A percentile compares a stretch with the other conserved stretches of the same genome.
Evolutionary conservation across 2,888 invertebrate genomes (phyloP).

Genomic region (Papilio elwesi): DNA sequence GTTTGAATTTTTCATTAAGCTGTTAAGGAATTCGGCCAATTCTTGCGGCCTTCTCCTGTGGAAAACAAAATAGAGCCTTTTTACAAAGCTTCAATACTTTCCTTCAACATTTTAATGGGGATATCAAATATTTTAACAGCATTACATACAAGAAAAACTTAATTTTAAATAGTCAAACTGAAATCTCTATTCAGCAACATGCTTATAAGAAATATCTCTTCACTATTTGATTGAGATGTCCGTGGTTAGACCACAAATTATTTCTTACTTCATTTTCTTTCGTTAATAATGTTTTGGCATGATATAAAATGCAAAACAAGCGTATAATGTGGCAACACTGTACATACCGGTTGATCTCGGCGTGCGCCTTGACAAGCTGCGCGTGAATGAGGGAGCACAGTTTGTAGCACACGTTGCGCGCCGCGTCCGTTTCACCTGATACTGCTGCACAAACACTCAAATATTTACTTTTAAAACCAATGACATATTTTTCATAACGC

Average conservation of each 20-base stretch:
- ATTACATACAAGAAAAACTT: neutral
- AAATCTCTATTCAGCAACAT: neutral
- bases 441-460: neutral
- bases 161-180: neutral
- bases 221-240: too few species aligned
- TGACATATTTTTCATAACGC: too few species aligned
- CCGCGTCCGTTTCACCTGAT: conserved; percentile 58
- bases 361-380: conserved; percentile 91
- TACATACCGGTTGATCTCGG: conserved; percentile 88
- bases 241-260: neutral
- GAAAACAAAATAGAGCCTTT: conserved; percentile 68
- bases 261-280: neutral
- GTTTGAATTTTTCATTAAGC: conserved; percentile 76
- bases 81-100: conserved; percentile 30
- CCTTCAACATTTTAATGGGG: too few species aligned
- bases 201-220: neutral
- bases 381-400: conserved; percentile 91
- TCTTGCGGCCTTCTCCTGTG: conserved; percentile 83
- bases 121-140: neutral
- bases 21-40: conserved; percentile 82
- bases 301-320: conserved; percentile 15
- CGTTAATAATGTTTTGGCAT: conserved; percentile 2
- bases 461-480: too few species aligned
- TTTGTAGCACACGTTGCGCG: conserved; percentile 88
- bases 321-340: conserved; percentile 1